Percentiles rank a stretch among this genome's conserved stretches.
Conservation (phyloP, 2,888 invertebrate genomes). For the Eristalis intricaria region DNA sequence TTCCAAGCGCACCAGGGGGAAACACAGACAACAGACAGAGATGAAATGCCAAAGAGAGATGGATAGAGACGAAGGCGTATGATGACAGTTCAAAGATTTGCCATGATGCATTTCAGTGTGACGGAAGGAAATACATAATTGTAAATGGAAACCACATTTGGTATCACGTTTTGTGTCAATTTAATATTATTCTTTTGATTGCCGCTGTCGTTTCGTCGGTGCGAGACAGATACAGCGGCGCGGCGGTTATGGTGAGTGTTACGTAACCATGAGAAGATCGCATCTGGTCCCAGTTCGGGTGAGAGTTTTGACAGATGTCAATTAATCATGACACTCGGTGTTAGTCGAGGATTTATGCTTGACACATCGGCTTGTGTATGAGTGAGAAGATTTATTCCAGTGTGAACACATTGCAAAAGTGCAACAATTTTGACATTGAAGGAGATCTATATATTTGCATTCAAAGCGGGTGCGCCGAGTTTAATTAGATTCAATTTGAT, state of each 20-base stretch:
- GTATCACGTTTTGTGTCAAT: slow-evolving; percentile 52
- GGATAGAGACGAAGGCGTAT: neutral
- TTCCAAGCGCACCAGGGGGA: slow-evolving; percentile 43
- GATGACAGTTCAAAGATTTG: slow-evolving; percentile 54
- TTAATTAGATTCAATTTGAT: neutral
- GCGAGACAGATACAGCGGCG: neutral
- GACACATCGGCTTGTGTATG: neutral
- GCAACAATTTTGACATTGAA: neutral
- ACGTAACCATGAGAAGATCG: neutral
- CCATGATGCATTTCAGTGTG: slow-evolving; percentile 65
- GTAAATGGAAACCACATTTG: slow-evolving; percentile 55
- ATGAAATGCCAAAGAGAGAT: slow-evolving; percentile 1
- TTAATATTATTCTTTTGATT: slow-evolving; percentile 29
- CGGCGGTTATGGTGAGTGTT: slow-evolving; percentile 24
- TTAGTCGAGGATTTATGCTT: neutral
- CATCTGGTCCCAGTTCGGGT: slow-evolving; percentile 3
- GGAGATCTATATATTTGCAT: neutral
- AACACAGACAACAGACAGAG: neutral
- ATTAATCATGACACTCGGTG: neutral
- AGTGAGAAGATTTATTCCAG: neutral
- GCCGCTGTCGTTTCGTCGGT: neutral
- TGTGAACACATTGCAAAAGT: neutral
- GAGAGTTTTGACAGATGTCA: slow-evolving; percentile 33
- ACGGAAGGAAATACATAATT: slow-evolving; percentile 63
- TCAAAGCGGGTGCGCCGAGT: neutral